Evolutionary conservation across 2,888 invertebrate genomes (phyloP), one percentile per base, ranked within the genome.

Genomic region (Muschampia plurimacula): DNA sequence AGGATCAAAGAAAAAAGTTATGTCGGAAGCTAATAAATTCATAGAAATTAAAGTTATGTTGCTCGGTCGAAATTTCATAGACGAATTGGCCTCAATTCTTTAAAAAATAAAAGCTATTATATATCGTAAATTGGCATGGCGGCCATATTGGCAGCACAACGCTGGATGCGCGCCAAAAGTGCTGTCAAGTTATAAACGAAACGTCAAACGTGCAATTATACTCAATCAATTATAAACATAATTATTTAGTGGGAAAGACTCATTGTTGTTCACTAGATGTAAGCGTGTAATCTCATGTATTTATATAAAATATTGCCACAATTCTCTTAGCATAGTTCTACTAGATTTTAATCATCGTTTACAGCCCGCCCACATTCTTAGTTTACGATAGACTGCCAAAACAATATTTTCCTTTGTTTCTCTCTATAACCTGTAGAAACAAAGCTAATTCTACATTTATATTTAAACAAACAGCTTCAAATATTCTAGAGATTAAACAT

Each of bases 161-260:
- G 74, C 79, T 85, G 86, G 86, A 75, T 0, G 12, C n/a, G 52
- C 66, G 83, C 86, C 86, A 85, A 81, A 74, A 78, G 74, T 74
- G 74, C 78, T 77, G 78, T 78, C 73, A 77, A 78, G 77, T 72
- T 75, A 69, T 74, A 74, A 65, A 72, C 66, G 52, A 73, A 76
- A 78, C 75, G 77, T 79, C 77, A 74, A 67, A 77, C 77, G 66
- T 71, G 60, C 59, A 55, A 36, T 67, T 12, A 68, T 65, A 70
- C 64, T 74, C 74, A 79, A 79, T 76, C 68, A 73, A 80, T 75
- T 78, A 77, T 73, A 76, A 52, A 77, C 76, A 75, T 75, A 78
- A 77, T 64, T 66, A 13, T 39, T 22, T 10, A 63, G 15, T 67
- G 28, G 64, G 13, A 6, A 74, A 62, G 63, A 28, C 39, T 63